Evolutionary conservation across 2,113 vertebrate genomes (phyloP).

Genomic region (Petaurus breviceps): DNA sequence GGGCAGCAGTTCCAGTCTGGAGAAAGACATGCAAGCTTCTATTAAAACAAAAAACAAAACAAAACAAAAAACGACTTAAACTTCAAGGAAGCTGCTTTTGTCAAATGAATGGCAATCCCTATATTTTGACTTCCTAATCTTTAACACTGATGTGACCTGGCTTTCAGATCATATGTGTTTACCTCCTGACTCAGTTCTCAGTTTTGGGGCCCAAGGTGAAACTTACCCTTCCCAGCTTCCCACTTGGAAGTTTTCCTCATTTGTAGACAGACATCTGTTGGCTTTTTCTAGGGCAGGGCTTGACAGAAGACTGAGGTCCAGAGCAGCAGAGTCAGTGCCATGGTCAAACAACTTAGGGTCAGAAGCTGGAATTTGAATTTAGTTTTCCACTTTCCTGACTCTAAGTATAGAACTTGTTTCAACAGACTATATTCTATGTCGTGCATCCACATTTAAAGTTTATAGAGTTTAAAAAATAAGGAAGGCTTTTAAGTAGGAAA

Average conservation of each 20-base stretch:
- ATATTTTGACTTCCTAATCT: neutral
- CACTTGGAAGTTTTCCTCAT: neutral
- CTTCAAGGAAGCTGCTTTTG: neutral
- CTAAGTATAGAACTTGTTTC: too few relatives aligned
- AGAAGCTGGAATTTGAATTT: too few relatives aligned
- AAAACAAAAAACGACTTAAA: neutral
- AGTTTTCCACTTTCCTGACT: too few relatives aligned
- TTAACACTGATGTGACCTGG: neutral
- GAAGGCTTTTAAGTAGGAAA: neutral
- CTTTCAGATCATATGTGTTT: neutral
- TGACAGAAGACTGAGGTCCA: too few relatives aligned
- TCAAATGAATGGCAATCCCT: neutral
- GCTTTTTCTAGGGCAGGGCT: too few relatives aligned
- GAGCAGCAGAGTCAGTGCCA: too few relatives aligned
- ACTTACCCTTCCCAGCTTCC: neutral
- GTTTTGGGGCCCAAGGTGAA: neutral
- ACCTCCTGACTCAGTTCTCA: neutral
- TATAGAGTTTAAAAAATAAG: neutral
- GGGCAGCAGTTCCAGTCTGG: neutral
- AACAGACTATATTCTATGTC: too few relatives aligned
- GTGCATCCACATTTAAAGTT: too few relatives aligned
- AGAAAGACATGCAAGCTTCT: neutral
- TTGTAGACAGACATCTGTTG: neutral
- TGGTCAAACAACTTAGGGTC: too few relatives aligned
- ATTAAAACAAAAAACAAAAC: too few relatives aligned